Base-by-base conservation (phyloP, 1,140 invertebrate genomes). In the Chrysoperla carnea region DNA sequence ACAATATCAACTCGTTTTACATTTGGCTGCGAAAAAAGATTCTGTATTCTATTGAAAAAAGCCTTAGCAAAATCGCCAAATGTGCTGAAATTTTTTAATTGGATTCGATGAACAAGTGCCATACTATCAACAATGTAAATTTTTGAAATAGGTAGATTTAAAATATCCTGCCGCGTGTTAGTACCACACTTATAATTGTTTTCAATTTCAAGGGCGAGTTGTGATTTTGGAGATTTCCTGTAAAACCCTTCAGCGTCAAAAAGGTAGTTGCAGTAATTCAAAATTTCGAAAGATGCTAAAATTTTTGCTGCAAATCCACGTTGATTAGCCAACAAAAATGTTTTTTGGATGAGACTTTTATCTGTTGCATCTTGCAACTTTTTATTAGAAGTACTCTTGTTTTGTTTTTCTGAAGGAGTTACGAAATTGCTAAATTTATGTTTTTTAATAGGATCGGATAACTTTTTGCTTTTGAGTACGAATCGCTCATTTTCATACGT, bases 191-290 rank as follows among this genome's bases (percentile, higher is more conserved):
- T 46, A 41, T 29, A 28, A 35, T 47, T 47, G 7, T 41, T 44
- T 49, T 46, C 14, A 45, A 49, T 49, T 49, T 49, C 45, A 39
- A 41, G n/a, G 31, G 17, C 36, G 23, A 49, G 45, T 49, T 43
- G 28, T 38, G 45, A 49, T 43, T 46, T 49, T 33, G 36, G 36
- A 14, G 42, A 39, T 40, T 49, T 49, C 29, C 45, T 49, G 33
- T 49, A 49, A 41, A 49, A 49, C 37, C 42, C 45, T 28, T 44
- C 39, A 29, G 9, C 33, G 37, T 44, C 45, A 46, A 49, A 46
- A 17, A 49, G 45, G 38, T 49, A 46, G 29, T 49, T 49, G 29
- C n/a, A 46, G 35, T 49, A 44, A 33, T 44, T 15, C 33, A 49
- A 44, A 35, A 49, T 37, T 46, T 49, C 42, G 31, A 41, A 36